phyloP scores from a whole-genome alignment of 2,113 vertebrate species.

The Corapipo altera region DNA sequence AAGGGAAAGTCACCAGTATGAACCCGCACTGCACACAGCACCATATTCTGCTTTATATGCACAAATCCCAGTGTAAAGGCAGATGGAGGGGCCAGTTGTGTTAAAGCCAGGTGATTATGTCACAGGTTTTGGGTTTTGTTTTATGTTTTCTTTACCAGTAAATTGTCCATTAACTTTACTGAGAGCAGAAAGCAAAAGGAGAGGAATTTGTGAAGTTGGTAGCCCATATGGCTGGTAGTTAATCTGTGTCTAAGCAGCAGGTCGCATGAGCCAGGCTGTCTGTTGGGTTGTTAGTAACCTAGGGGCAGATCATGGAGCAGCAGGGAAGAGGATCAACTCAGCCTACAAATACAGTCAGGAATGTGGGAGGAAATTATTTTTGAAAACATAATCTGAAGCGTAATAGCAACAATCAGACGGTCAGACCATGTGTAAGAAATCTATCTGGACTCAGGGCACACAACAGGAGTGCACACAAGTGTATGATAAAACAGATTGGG shows the following conservation, averaged over 20 bases:
- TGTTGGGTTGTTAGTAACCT: slow-evolving; percentile 80
- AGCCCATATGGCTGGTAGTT: slow-evolving; percentile 81
- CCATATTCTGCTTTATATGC: neutral
- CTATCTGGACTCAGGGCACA: neutral
- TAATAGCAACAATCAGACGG: slow-evolving; percentile 68
- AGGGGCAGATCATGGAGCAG: slow-evolving; percentile 81
- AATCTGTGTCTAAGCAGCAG: slow-evolving; percentile 80
- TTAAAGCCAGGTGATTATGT: slow-evolving; percentile 67
- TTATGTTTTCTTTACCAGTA: slow-evolving; percentile 18
- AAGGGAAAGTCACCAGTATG: neutral
- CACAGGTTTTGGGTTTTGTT: slow-evolving; percentile 64
- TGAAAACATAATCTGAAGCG: slow-evolving; percentile 73
- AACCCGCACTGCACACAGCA: neutral
- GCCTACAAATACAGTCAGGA: slow-evolving; percentile 81
- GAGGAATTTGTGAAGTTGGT: slow-evolving; percentile 79
- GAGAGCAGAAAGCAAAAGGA: slow-evolving; percentile 71
- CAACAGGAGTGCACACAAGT: neutral
- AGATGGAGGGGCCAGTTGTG: slow-evolving; percentile 74
- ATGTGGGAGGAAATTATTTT: slow-evolving; percentile 84
- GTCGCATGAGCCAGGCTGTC: slow-evolving; percentile 79
- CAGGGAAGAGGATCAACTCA: slow-evolving; percentile 80
- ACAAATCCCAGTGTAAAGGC: slow-evolving; percentile 49
- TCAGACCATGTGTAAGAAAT: slow-evolving; percentile 30
- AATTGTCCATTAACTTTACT: slow-evolving; percentile 71
- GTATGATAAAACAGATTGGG: neutral